Evolutionary conservation across 2,888 invertebrate species (phyloP), one percentile per base, ranked within the genome.

Genomic region (Tetranychus truncatus): DNA sequence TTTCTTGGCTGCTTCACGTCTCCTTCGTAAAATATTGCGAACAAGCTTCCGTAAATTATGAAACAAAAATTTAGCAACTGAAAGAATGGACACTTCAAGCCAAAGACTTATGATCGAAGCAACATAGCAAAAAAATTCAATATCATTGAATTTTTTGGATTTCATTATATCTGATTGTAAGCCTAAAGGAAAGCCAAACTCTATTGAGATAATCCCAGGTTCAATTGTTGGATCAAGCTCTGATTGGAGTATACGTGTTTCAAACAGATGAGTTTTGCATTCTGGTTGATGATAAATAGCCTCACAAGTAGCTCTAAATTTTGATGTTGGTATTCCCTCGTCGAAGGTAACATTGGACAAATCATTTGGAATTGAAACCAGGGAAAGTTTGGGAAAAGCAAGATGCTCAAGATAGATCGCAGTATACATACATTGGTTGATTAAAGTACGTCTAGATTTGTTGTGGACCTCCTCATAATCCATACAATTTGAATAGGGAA

Each of bases 51-150:
- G n/a, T 24, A 69, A 21, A 69, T 69, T n/a, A 9, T 69, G 20
- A 21, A 69, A 69, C 21, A 69, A 69, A 20, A 69, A 69, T n/a
- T 24, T 20, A 11, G 34, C 34, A 24, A 69, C 69, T 11, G 69
- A 20, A 24, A 69, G 34, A 1, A 69, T 9, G 6, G 69, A 69
- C 5, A 69, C 20, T 69, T 69, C 69, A 11, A 69, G 21, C 69
- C 69, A 69, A 11, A 69, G 34, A 24, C 69, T 69, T 18, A 69
- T 20, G 6, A 69, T 11, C 20, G 21, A 24, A 21, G 69, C 69
- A 4, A 69, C 69, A 69, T 69, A 69, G 21, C 69, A 69, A 69
- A 69, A 69, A 9, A 24, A 69, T 21, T 69, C 69, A 21, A 69
- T 69, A 69, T 69, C 34, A 15, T 69, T 24, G n/a, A 69, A 24